These are phyloP conservation scores for Drosophila simulans DNA, from an alignment of 1,140 invertebrate genomes.

Conservation along the genomic window DNA sequence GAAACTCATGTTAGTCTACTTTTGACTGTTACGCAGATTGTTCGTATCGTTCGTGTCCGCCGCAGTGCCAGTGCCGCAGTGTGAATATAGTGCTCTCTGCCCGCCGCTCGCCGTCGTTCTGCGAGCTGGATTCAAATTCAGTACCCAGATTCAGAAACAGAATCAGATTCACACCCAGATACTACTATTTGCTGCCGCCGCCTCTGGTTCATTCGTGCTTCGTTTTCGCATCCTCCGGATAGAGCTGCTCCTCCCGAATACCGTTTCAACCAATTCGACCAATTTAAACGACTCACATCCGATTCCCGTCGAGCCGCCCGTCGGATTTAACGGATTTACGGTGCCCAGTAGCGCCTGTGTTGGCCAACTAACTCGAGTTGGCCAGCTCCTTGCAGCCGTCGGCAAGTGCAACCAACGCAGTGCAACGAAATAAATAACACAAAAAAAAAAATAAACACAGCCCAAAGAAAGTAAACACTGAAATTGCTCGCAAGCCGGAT, in stretches of 20 bases:
- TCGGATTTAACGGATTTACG: slow-evolving; percentile 32
- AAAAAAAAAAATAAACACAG: slow-evolving; percentile 2
- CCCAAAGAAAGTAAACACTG: slow-evolving; percentile 4
- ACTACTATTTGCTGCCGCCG: neutral
- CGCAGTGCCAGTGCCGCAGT: slow-evolving; percentile 24
- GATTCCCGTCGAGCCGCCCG: neutral
- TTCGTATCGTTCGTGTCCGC: slow-evolving; percentile 70
- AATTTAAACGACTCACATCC: too few species aligned
- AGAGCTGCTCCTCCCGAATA: slow-evolving; percentile 7
- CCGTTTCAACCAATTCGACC: too few species aligned
- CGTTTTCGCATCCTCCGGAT: slow-evolving; percentile 36
- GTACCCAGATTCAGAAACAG: slow-evolving; percentile 15
- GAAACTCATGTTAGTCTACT: slow-evolving; percentile 85
- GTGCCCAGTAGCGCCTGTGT: slow-evolving; percentile 18
- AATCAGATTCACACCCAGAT: slow-evolving; percentile 25
- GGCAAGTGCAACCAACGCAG: slow-evolving; percentile 39
- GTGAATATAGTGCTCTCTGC: slow-evolving; percentile 38
- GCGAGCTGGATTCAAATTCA: slow-evolving; percentile 29
- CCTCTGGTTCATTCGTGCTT: slow-evolving; percentile 14
- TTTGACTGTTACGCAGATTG: slow-evolving; percentile 85
- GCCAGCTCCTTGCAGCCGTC: slow-evolving; percentile 26
- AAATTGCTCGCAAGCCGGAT: neutral
- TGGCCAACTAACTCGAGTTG: slow-evolving; percentile 10
- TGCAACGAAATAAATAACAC: slow-evolving; percentile 3
- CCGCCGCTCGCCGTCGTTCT: slow-evolving; percentile 37